Evolutionary conservation across 2,888 invertebrate genomes (phyloP), one percentile per base, ranked within the genome.

Genomic region (Ormyrus pomaceus): DNA sequence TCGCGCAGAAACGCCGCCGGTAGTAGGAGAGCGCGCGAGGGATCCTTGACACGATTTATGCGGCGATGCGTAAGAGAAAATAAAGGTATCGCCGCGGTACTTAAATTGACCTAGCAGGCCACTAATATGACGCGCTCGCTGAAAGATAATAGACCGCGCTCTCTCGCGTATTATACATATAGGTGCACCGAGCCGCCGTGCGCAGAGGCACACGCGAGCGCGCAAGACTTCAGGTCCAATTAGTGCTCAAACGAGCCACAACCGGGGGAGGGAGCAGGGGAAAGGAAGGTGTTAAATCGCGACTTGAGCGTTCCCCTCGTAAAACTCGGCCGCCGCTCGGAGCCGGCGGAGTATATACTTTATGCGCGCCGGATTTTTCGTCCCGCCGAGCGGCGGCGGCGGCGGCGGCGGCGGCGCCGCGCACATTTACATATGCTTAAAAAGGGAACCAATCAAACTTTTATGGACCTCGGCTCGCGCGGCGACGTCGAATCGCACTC

Each of bases 1-100:
- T 19, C 19, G 19, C 19, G 59, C 50, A 50, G 50, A 70, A 56
- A 59, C 7, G 13, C 50, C 5, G 4, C 9, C 53, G 34, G 5
- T 13, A 10, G 13, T 9, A 2, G 59, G 10, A 46, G 59, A 5
- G 48, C 34, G 48, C 50, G 8, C 56, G 58, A 19, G 10, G 11
- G 11, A 61, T 53, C 80, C 80, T 80, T 80, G 76, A 77, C 80
- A 80, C 68, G 68, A 72, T 80, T 80, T 59, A 56, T 53, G 62
- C 76, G 19, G 8, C 74, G 74, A 79, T 79, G 76, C 76, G 66
- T 59, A 71, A 59, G 64, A 66, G 53, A 66, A 19, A 71, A 55
- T 65, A 66, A 66, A 78, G 71, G 77, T 72, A 53, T 77, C 51
- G 77, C 64, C 53, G 13, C 11, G 68, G 61, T 68, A 51, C 75